Base-by-base conservation (phyloP, 2,113 vertebrate species). In the Hippolais icterina region DNA sequence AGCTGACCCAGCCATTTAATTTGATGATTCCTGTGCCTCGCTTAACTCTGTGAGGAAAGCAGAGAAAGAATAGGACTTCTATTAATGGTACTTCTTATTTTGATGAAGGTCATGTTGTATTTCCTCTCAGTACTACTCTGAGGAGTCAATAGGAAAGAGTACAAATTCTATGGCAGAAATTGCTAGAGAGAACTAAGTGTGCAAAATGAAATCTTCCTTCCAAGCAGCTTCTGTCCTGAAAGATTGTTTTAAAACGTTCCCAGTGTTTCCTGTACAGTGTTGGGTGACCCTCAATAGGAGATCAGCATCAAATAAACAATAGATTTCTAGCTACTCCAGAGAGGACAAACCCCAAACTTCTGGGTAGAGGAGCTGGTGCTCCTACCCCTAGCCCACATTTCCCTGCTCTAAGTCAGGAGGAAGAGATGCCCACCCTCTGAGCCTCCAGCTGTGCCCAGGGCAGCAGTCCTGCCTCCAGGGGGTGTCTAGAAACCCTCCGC, bases 1-100 rank as follows among this genome's bases (percentile, higher is more conserved):
- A 96, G 83, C 89, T 92, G 91, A 93, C 89, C 95, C 92, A 87
- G 93, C 41, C 93, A 87, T 96, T 97, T 91, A 90, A 90, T 95
- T 95, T 92, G 89, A 93, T 94, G 90, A 74, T 65, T 95, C 86
- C 87, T 93, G 70, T 10, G 14, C 64, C 85, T 93, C 1, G 0
- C 85, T 95, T 94, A 68, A 49, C 76, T 91, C 75, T 53, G 63
- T 64, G 82, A 91, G 78, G 68, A 92, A 93, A 96, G 82, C 89
- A 90, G 89, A 77, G 52, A 49, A 82, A 88, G 76, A 87, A 66
- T 37, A 42, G 57, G 83, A 78, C 52, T 92, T 69, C 25, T 21
- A 56, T 70, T 78, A 91, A 90, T 47, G 63, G 70, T 63, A 80
- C 60, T 49, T 61, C 72, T 92, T 93, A 75, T 95, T 93, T 82